Evolutionary conservation across 2,888 invertebrate species (phyloP).

Genomic region (Abrostola triplasia): DNA sequence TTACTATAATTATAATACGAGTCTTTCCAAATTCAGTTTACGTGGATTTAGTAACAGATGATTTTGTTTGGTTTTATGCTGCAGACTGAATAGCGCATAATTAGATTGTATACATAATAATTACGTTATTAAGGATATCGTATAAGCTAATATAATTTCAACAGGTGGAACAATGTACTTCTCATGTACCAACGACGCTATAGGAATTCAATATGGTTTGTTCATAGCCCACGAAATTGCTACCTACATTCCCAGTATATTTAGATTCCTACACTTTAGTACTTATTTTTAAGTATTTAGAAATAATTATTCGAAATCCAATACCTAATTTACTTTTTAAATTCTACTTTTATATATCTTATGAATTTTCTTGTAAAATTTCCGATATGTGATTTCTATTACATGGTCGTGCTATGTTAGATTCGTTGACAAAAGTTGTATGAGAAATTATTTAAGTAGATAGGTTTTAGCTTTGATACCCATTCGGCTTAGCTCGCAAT

Average conservation of each 20-base stretch:
- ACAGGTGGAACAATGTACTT: constrained; percentile 79
- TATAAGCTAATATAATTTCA: constrained; percentile 63
- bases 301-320: constrained; percentile 14
- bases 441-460: constrained; percentile 23
- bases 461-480: constrained; percentile 32
- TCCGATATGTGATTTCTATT: constrained; percentile 7
- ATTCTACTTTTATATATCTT: constrained; percentile 14
- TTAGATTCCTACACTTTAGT: constrained; percentile 42
- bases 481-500: constrained; percentile 41
- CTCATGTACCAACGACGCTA: constrained; percentile 72
- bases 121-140: not conserved
- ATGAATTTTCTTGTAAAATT: constrained; percentile 19
- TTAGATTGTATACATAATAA: not conserved
- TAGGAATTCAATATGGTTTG: constrained; percentile 79
- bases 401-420: constrained; percentile 3
- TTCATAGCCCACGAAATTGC: constrained; percentile 59
- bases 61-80: too few species aligned
- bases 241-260: constrained; percentile 35
- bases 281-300: constrained; percentile 29
- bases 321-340: constrained; percentile 11
- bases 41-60: too few species aligned
- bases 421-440: constrained; percentile 17
- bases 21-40: not conserved
- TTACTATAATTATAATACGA: not conserved
- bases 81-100: too few species aligned